Percentiles rank a stretch among this genome's conserved stretches.
phyloP scores from a whole-genome alignment of 2,113 vertebrate species.

The Ivindomyrus marchei region DNA sequence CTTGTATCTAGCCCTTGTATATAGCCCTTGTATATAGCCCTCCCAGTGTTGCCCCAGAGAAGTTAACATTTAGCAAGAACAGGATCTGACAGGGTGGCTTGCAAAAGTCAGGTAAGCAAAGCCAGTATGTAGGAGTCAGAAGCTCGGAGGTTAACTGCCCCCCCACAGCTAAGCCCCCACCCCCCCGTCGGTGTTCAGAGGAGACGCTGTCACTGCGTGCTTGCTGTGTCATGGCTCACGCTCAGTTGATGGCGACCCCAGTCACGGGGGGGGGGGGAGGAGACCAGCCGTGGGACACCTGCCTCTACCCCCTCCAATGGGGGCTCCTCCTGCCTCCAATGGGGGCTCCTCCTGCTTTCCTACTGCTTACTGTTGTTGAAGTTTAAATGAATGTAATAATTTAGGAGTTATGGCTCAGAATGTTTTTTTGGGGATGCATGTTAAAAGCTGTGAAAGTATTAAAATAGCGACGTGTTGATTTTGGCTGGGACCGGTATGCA shows the following conservation, averaged over 20 bases:
- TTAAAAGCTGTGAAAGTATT: conserved; percentile 21
- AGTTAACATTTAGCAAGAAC: background rate
- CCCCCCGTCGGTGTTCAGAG: background rate
- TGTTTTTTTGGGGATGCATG: background rate
- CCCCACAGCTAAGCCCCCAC: background rate
- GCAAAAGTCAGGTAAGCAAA: background rate
- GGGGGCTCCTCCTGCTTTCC: background rate
- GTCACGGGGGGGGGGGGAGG: background rate
- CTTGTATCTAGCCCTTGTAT: too few species aligned
- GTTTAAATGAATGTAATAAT: background rate
- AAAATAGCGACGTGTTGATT: conserved; percentile 22
- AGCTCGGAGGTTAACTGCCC: background rate
- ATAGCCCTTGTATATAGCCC: background rate
- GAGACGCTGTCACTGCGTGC: background rate
- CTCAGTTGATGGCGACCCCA: background rate
- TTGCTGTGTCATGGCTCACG: background rate
- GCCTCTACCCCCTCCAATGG: background rate
- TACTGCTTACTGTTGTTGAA: background rate
- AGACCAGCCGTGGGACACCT: background rate
- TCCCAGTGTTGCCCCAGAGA: background rate
- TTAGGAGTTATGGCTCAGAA: background rate
- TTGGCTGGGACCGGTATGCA: conserved; percentile 32
- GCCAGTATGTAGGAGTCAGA: background rate
- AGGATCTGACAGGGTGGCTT: background rate
- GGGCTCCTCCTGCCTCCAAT: background rate